These are phyloP conservation scores for Melanogrammus aeglefinus DNA, from an alignment of 2,797 vertebrate genomes.

Conservation along the genomic window DNA sequence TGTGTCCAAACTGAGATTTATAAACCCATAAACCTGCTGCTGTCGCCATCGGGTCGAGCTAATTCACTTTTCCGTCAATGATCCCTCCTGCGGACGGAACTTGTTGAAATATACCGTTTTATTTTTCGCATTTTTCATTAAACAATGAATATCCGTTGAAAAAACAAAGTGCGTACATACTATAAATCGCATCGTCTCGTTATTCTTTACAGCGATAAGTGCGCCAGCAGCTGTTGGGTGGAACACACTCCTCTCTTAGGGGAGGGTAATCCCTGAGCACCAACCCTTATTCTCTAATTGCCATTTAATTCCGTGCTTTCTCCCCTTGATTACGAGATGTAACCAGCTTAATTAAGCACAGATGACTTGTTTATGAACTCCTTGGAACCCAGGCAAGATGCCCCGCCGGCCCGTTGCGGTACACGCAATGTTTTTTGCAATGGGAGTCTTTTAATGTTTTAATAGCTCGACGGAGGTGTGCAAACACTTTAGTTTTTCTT, in stretches of 20 bases:
- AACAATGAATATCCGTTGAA: too few species aligned
- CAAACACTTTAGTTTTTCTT: background rate
- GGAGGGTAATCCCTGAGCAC: slow-evolving; percentile 60
- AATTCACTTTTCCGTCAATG: background rate
- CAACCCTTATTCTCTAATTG: slow-evolving; percentile 66
- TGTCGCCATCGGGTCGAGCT: background rate
- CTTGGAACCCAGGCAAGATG: slow-evolving; percentile 10
- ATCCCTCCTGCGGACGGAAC: too few species aligned
- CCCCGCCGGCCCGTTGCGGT: background rate
- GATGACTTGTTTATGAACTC: slow-evolving; percentile 62
- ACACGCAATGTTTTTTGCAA: background rate
- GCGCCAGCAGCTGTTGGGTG: slow-evolving; percentile 47
- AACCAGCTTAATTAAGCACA: slow-evolving; percentile 65
- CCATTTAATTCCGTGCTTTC: slow-evolving; percentile 69
- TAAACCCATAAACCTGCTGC: slow-evolving; percentile 16
- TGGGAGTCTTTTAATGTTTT: background rate
- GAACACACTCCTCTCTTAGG: slow-evolving; percentile 47
- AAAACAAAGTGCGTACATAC: too few species aligned
- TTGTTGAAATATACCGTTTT: too few species aligned
- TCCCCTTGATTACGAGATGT: slow-evolving; percentile 58
- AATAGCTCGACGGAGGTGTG: background rate
- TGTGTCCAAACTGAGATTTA: slow-evolving; percentile 46
- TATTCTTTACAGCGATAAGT: slow-evolving; percentile 38
- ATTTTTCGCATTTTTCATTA: too few species aligned
- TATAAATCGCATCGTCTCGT: too few species aligned